Evolutionary conservation across 1,140 invertebrate species (phyloP), one percentile per base, ranked within the genome.

Genomic region (Ridgeia piscesae): DNA sequence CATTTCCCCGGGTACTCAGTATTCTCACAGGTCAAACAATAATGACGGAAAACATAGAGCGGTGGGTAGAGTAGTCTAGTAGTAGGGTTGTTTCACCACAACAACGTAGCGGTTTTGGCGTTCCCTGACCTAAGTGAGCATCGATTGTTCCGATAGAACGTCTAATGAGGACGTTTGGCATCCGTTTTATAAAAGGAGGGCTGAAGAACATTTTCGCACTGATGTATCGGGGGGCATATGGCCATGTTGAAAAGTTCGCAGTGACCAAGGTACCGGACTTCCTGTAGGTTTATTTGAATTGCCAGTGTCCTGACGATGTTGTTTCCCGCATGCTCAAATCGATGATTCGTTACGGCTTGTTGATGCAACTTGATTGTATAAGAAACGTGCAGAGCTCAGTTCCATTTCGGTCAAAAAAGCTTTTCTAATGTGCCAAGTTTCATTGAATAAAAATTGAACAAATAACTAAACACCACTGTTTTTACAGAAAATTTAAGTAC

Each of bases 1-100:
- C 95, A 99, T 99, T 91, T 99, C 99, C n/a, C 93, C 97, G 99
- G 94, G 99, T 99, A 96, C 97, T 99, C 93, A 99, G 98, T 96
- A 99, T 97, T 95, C 95, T 94, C 95, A 95, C 95, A 95, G 95
- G 95, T 96, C 58, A 77, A 77, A 21, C 27, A 77, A 77, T 9
- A 31, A 31, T 21, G 17, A 21, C 58, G 27, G 58, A 21, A 21
- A 77, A 77, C 58, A 21, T 77, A 77, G 58, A 21, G 58, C 27
- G 58, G 58, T 77, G 58, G 58, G 58, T 4, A 77, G 58, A 77
- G 58, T 77, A 77, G 58, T 77, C n/a, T n/a, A 77, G 58, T 77
- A 77, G 58, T 77, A 17, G 58, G 11, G 11, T 42, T 4, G 42
- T 42, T 42, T 42, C 11, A 21, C 27, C 27, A 31, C 58, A 21